Evolutionary conservation across 2,888 invertebrate species (phyloP), one percentile per base, ranked within the genome.

Genomic region (Ctenicera cuprea): DNA sequence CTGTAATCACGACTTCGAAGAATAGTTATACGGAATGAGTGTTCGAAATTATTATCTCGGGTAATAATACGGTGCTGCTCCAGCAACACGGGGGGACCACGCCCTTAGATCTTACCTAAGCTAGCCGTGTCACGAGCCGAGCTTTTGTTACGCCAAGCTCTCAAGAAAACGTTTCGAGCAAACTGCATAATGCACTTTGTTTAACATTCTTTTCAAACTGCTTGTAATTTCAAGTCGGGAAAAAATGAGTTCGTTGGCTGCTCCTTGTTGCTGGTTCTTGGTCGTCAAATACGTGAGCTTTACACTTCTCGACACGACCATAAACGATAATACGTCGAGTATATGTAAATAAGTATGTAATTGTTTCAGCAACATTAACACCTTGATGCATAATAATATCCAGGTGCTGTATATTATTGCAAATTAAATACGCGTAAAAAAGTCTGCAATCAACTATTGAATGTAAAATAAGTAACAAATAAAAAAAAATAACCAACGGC

Each of bases 1-100:
- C 38, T 59, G 38, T 59, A 82, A 83, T 83, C 83, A 82, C 82
- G 81, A 80, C 77, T 82, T 81, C 81, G 78, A 74, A 76, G 82
- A 83, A 82, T 82, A 81, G 83, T 83, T 83, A 82, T 78, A 67
- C 74, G 80, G 81, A 84, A 83, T 82, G 82, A 83, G 80, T 78
- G 80, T 82, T 84, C 81, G 81, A 81, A 84, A 83, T 84, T 84
- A 83, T 83, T 84, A 84, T 84, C 85, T 82, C 76, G 43, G 76
- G 82, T 84, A 84, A 85, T 84, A 83, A 83, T 78, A 83, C 78
- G 78, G 81, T 71, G 64, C 73, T 68, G 70, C 52, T 74, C 77
- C 78, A 78, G 79, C 79, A 77, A 78, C 77, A 74, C 71, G 73
- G 48, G 57, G 65, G 75, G 33, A 33, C 76, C 81, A 81, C 82